A percentile compares a stretch with the other conserved stretches of the same genome.
phyloP scores from a whole-genome alignment of 2,888 invertebrate species.

The Conomelus anceps region DNA sequence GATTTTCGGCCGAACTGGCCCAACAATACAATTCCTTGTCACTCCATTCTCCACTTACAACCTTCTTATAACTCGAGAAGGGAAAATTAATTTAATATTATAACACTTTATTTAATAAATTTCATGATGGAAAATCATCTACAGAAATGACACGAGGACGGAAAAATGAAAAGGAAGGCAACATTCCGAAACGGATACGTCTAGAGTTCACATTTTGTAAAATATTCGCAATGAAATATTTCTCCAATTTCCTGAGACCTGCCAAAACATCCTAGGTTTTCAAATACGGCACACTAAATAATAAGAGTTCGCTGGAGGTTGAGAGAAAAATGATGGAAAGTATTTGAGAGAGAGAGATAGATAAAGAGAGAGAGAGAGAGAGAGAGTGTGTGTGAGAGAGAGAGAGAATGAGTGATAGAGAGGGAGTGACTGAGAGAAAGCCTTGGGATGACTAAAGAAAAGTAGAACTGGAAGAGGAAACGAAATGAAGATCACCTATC shows the following conservation, averaged over 20 bases:
- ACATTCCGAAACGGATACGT: background rate
- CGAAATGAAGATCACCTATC: no score
- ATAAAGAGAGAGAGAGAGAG: background rate
- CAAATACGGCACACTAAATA: background rate
- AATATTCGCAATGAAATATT: background rate
- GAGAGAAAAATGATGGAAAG: background rate
- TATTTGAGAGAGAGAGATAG: background rate
- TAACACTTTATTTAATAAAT: no score
- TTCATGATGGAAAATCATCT: background rate
- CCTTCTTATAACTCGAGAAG: no score
- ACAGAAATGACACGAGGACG: background rate
- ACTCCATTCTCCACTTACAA: no score
- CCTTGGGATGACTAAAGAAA: background rate
- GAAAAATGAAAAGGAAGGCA: no score
- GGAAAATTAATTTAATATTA: no score
- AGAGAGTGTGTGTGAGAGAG: background rate
- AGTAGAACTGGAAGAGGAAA: background rate
- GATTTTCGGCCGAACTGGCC: no score
- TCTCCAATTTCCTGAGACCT: background rate
- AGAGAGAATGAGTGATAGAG: background rate
- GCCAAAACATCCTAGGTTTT: background rate
- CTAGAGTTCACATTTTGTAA: background rate
- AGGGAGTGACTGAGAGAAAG: background rate
- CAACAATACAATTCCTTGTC: no score
- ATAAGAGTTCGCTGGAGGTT: background rate